These are phyloP conservation scores for Lipophrys pholis DNA, from an alignment of 2,113 vertebrate genomes.

Conservation along the genomic window DNA sequence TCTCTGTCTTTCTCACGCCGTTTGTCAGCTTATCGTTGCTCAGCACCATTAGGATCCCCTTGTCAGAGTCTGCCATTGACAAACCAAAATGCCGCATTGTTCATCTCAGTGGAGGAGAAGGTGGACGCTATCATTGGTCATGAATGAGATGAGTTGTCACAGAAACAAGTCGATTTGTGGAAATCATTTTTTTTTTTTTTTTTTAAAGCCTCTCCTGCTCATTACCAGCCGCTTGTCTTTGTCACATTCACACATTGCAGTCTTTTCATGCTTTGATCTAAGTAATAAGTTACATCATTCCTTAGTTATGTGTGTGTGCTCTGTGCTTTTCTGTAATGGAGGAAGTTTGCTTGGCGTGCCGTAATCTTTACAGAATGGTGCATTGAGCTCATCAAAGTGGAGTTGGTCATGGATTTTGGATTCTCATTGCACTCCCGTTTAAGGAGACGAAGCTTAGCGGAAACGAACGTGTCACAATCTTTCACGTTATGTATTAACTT, in stretches of 20 bases:
- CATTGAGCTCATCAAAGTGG: neutral
- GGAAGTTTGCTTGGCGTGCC: constrained; percentile 22
- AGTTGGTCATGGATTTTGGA: neutral
- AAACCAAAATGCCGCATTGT: constrained; percentile 23
- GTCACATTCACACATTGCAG: constrained; percentile 14
- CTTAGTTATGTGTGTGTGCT: constrained; percentile 20
- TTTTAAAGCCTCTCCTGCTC: constrained; percentile 14
- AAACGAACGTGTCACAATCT: constrained; percentile 1
- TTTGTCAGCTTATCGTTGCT: constrained; percentile 29
- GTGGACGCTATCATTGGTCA: constrained; percentile 40
- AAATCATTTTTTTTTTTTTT: too few relatives aligned
- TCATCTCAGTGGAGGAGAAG: constrained; percentile 27
- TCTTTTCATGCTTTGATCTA: constrained; percentile 42
- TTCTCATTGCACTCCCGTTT: constrained; percentile 16
- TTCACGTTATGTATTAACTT: constrained; percentile 5
- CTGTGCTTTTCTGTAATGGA: constrained; percentile 28
- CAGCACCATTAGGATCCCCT: constrained; percentile 19
- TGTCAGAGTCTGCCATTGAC: constrained; percentile 37
- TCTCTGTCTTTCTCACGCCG: constrained; percentile 7
- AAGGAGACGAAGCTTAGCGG: constrained; percentile 11
- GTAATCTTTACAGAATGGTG: constrained; percentile 43
- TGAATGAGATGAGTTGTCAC: constrained; percentile 24
- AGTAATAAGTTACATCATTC: constrained; percentile 37
- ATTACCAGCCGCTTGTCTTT: constrained; percentile 24
- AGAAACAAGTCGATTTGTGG: constrained; percentile 21